These are phyloP conservation scores for Scelioninae gen. 1 DNA, from an alignment of 2,888 invertebrate genomes.

Conservation along the genomic window DNA sequence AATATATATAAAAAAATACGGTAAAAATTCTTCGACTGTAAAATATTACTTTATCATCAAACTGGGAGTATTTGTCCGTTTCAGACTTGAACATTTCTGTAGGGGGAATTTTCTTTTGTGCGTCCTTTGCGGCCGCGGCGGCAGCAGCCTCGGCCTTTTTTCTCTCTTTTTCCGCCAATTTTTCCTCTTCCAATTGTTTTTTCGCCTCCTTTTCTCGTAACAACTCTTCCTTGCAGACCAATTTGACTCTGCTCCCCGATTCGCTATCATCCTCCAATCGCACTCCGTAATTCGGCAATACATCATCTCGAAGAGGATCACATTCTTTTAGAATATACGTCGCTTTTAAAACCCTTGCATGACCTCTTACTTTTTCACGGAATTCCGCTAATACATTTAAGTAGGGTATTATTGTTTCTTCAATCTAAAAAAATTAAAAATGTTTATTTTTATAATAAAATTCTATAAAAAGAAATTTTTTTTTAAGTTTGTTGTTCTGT, in stretches of 20 bases:
- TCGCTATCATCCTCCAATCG: constrained; percentile 95
- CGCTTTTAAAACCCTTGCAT: constrained; percentile 88
- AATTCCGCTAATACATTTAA: constrained; percentile 93
- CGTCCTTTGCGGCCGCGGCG: too few relatives aligned
- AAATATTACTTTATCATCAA: too few relatives aligned
- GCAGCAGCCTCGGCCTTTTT: too few relatives aligned
- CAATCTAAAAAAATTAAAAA: constrained; percentile 85
- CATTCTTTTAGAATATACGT: constrained; percentile 92
- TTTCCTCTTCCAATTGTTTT: constrained; percentile 87
- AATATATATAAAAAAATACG: neutral
- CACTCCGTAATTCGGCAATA: constrained; percentile 96
- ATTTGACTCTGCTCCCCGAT: constrained; percentile 91
- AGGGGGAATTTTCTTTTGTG: too few relatives aligned
- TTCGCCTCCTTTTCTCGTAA: constrained; percentile 92
- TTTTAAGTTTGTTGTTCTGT: too few relatives aligned
- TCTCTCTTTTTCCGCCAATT: too few relatives aligned
- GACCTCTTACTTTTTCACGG: constrained; percentile 90
- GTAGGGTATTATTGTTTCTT: constrained; percentile 94
- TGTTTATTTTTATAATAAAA: neutral
- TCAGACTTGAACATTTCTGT: too few relatives aligned
- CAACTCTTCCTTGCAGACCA: constrained; percentile 94
- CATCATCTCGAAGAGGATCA: constrained; percentile 93
- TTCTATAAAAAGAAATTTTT: too few relatives aligned
- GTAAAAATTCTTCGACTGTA: too few relatives aligned
- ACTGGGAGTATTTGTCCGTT: too few relatives aligned